Evolutionary conservation across 2,797 vertebrate genomes (phyloP).

Genomic region (Sebastes vulpes): DNA sequence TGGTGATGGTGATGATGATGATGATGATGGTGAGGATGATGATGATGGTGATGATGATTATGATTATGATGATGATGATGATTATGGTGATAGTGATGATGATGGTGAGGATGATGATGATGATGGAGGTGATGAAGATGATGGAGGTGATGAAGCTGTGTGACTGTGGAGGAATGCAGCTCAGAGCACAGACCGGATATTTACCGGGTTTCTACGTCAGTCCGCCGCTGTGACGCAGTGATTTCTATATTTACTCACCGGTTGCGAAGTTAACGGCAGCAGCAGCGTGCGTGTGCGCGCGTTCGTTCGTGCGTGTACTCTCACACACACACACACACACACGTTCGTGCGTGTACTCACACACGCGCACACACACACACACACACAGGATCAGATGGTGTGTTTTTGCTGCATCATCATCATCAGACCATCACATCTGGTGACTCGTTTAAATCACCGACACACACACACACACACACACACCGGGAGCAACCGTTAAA

Average conservation of each 20-base stretch:
- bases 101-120: too few species aligned
- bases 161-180: constrained; percentile 30
- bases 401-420: constrained; percentile 16
- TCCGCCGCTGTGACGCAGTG: constrained; percentile 50
- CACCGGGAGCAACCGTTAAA: not conserved
- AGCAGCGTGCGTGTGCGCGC: not conserved
- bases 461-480: not conserved
- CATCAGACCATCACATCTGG: not conserved
- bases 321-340: not conserved
- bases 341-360: too few species aligned
- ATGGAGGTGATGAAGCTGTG: constrained; percentile 3
- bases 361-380: not conserved
- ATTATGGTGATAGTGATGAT: accelerated
- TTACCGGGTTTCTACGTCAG: constrained; percentile 29
- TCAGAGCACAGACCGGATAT: not conserved
- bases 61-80: too few species aligned
- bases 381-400: not conserved
- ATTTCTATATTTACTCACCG: constrained; percentile 54
- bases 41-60: accelerated
- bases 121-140: not conserved
- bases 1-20: too few species aligned
- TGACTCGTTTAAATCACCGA: not conserved
- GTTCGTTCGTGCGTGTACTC: too few species aligned
- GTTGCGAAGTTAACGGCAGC: constrained; percentile 13
- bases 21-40: accelerated